phyloP scores from a whole-genome alignment of 2,888 invertebrate genomes.

The Atethmia centrago region DNA sequence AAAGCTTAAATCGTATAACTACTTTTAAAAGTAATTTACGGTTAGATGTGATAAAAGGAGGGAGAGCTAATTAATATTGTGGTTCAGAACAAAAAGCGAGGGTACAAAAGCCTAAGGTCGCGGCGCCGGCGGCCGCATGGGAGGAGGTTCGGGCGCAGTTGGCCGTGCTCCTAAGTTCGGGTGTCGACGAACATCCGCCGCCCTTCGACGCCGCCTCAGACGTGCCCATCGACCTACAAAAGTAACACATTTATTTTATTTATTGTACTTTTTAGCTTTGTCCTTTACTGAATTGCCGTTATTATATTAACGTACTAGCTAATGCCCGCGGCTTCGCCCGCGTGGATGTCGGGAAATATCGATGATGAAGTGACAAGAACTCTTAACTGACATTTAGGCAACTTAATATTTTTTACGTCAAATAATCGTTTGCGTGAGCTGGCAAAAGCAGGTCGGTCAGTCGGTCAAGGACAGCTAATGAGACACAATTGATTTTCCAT shows the following conservation, averaged over 20 bases:
- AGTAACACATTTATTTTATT: conserved; percentile 87
- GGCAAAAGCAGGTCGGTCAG: too few relatives aligned
- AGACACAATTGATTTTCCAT: too few relatives aligned
- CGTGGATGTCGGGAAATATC: too few relatives aligned
- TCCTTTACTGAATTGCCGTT: conserved; percentile 19
- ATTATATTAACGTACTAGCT: conserved; percentile 10
- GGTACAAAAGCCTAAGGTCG: conserved; percentile 66
- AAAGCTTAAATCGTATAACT: conserved; percentile 57
- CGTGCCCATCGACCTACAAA: conserved; percentile 96
- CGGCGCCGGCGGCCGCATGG: conserved; percentile 87
- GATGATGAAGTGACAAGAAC: too few relatives aligned
- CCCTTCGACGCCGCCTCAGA: conserved; percentile 97
- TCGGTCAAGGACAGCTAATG: too few relatives aligned
- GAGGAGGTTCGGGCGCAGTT: conserved; percentile 92
- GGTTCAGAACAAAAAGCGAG: conserved; percentile 69
- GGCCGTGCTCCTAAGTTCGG: conserved; percentile 90
- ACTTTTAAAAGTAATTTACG: conserved; percentile 66
- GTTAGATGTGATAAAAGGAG: conserved; percentile 68
- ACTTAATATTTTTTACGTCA: too few relatives aligned
- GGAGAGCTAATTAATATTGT: conserved; percentile 64
- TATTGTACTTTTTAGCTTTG: conserved; percentile 31
- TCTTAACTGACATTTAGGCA: too few relatives aligned
- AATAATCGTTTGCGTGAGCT: too few relatives aligned
- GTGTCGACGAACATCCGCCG: conserved; percentile 90
- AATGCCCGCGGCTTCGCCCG: too few relatives aligned